Conservation (phyloP, 2,113 vertebrate species). For the Apistogramma diplotaenia region DNA sequence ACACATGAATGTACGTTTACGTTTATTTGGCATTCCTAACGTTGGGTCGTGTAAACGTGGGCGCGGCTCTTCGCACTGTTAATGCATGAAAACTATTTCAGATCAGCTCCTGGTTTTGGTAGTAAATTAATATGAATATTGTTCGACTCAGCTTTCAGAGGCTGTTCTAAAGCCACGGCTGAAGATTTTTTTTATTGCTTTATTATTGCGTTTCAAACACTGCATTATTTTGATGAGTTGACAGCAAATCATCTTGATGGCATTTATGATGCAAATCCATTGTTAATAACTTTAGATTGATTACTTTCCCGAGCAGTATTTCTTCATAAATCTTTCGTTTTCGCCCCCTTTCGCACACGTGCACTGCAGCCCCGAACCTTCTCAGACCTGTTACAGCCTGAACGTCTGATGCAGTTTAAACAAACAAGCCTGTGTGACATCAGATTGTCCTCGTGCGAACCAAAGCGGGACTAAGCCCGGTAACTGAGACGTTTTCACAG, state of each 20-base stretch:
- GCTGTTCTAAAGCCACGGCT: not conserved
- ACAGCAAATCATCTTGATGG: conserved; percentile 8
- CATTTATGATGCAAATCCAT: conserved; percentile 19
- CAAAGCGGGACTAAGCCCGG: not conserved
- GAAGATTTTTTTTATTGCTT: conserved; percentile 16
- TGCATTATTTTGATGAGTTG: conserved; percentile 24
- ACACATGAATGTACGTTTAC: not conserved
- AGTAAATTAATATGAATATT: not conserved
- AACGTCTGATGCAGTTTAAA: not conserved
- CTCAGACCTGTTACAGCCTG: not conserved
- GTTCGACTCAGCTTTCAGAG: not conserved
- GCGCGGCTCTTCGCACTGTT: not conserved
- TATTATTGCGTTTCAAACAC: conserved; percentile 27
- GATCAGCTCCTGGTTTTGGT: not conserved
- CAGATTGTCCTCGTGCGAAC: not conserved
- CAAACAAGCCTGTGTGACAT: not conserved
- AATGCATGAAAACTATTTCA: not conserved
- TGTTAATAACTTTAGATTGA: conserved; percentile 18
- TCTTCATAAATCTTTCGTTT: conserved; percentile 9
- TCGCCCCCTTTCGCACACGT: not conserved
- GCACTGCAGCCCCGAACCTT: not conserved
- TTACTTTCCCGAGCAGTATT: not conserved
- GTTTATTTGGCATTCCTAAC: not conserved
- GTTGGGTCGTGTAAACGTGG: not conserved
- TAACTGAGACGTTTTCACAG: not conserved